Base-by-base conservation (phyloP, 2,888 invertebrate genomes). In the Stramonita haemastoma region DNA sequence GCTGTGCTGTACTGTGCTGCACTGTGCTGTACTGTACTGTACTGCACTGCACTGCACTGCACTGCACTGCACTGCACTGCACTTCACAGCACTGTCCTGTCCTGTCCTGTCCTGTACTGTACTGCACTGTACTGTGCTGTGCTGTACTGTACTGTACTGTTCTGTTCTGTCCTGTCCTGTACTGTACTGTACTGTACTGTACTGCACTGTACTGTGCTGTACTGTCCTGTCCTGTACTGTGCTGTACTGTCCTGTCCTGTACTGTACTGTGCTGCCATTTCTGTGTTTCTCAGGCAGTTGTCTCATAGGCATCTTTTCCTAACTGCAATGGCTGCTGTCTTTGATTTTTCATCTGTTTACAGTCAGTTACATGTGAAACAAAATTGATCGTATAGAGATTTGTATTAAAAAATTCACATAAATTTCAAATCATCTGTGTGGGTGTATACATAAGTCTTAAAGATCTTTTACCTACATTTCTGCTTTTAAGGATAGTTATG, bases 1-100 rank as follows among this genome's bases (percentile, higher is more conserved):
- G 19, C 22, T 81, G 36, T 81, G 36, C 36, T 81, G 81, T 36
- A 22, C 46, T 81, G 81, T 81, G 36, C 81, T 81, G 81, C 46
- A 22, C 46, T 81, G 81, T 81, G 36, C 81, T 81, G 81, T 70
- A 26, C 70, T 81, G 81, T 36, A 22, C 46, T 81, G 81, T 81
- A 36, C 81, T 81, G 81, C 46, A 19, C 79, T 81, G 79, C 36
- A 19, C 79, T 81, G 79, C 36, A 19, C 79, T 81, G 36, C 17
- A 15, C 34, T 81, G 79, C 22, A 22, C 79, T 81, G 46, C 36
- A 19, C 79, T 81, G 79, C 19, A 19, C 79, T 81, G 81, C 22
- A 22, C 36, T 81, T 34, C 36, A 19, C 79, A 36, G 46, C 8
- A 36, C 36, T 81, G 81, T 81, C 26, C 2, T 81, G 81, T 81